Evolutionary conservation across 2,113 vertebrate species (phyloP).

Genomic region (Artemisiospiza belli): DNA sequence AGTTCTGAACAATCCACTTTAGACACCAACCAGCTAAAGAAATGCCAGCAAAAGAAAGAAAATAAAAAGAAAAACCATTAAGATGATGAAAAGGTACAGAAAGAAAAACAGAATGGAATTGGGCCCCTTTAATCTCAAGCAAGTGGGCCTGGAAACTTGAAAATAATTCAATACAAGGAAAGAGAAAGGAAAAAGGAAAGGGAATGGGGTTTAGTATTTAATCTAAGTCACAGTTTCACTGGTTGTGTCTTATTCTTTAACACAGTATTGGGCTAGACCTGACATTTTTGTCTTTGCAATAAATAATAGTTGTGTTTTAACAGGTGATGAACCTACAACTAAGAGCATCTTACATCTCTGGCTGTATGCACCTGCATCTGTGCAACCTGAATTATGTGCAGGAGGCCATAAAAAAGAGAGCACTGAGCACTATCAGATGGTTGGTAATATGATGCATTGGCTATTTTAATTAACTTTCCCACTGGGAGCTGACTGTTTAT

Average conservation of each 20-base stretch:
- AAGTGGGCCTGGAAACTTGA: neutral
- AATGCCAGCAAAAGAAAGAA: neutral
- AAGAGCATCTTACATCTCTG: neutral
- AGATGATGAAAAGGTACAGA: neutral
- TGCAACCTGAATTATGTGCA: neutral
- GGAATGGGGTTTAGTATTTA: neutral
- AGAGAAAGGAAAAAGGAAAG: neutral
- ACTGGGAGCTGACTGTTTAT: neutral
- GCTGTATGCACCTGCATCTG: neutral
- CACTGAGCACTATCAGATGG: neutral
- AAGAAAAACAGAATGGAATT: neutral
- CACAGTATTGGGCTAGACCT: neutral
- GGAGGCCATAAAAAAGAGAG: neutral
- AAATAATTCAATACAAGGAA: neutral
- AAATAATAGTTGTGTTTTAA: neutral
- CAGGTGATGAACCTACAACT: neutral
- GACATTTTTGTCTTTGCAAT: neutral
- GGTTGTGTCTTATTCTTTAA: neutral
- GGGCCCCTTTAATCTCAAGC: neutral
- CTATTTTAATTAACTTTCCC: constrained; percentile 21
- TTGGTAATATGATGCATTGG: neutral
- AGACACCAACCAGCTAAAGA: neutral
- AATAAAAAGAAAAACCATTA: neutral
- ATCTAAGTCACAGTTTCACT: neutral
- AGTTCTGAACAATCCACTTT: neutral